These are phyloP conservation scores for Gastracanthus pulcherrimus DNA, from an alignment of 2,888 invertebrate genomes.

Conservation along the genomic window DNA sequence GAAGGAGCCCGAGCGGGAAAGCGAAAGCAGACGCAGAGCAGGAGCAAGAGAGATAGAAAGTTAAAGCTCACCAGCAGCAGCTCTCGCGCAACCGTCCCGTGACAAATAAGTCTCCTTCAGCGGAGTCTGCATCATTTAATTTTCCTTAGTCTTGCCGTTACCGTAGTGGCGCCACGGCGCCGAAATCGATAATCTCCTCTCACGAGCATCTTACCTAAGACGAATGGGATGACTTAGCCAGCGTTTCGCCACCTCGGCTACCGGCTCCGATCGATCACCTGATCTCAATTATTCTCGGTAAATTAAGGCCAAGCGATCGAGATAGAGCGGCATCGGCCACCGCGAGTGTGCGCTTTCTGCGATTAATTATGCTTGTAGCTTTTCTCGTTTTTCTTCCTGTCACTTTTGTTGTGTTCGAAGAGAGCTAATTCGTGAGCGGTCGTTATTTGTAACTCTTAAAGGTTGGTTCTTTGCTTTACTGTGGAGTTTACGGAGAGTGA, in stretches of 20 bases:
- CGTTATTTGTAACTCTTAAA: conserved; percentile 32
- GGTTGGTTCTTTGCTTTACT: background rate
- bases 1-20: conserved; percentile 33
- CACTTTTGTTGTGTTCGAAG: background rate
- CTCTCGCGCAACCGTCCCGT: conserved; percentile 41
- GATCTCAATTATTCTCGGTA: conserved; percentile 74
- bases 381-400: background rate
- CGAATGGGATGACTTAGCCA: conserved; percentile 75
- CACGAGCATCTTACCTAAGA: conserved; percentile 74
- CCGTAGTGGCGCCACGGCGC: background rate
- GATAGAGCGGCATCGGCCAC: conserved; percentile 11
- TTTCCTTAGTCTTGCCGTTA: conserved; percentile 73
- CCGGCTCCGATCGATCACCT: conserved; percentile 71
- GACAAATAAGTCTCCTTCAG: conserved; percentile 76
- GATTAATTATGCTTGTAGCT: conserved; percentile 38
- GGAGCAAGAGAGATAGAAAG: background rate
- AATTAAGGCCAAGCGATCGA: conserved; percentile 67
- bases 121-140: conserved; percentile 76
- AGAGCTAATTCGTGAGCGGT: conserved; percentile 4
- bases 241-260: conserved; percentile 71
- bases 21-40: conserved; percentile 26
- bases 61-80: background rate
- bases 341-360: background rate
- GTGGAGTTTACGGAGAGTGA: conserved; percentile 12
- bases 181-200: conserved; percentile 76